Evolutionary conservation across 1,140 invertebrate genomes (phyloP).

Genomic region (Nasonia longicornis): DNA sequence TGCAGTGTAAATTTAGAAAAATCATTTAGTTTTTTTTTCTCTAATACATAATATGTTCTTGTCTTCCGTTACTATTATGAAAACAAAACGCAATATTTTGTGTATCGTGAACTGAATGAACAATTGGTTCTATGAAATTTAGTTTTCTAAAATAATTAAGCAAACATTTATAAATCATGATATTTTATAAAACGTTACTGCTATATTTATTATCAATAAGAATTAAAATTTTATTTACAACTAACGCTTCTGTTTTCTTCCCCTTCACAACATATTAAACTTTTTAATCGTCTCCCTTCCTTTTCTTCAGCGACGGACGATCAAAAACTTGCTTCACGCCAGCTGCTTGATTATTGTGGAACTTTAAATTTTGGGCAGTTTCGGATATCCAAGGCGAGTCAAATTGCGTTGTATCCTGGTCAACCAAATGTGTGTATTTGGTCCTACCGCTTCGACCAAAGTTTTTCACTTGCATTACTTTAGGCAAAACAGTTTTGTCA

Average conservation of each 20-base stretch:
- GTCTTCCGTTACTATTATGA: no score
- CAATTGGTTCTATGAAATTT: no score
- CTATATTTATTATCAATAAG: background rate
- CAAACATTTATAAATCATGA: no score
- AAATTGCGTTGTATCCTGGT: conserved; percentile 98
- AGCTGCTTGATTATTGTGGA: conserved; percentile 90
- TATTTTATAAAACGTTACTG: background rate
- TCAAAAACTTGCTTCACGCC: conserved; percentile 97
- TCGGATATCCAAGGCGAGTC: conserved; percentile 97
- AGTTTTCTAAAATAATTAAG: no score
- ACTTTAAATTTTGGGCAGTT: conserved; percentile 90
- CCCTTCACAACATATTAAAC: background rate
- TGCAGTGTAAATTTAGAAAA: no score
- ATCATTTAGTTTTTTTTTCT: no score
- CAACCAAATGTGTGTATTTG: conserved; percentile 99
- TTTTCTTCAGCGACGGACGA: conserved; percentile 81
- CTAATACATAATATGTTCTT: no score
- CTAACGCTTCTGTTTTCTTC: background rate
- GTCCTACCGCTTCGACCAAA: conserved; percentile 98
- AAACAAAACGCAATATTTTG: no score
- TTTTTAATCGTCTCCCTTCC: conserved; percentile 69
- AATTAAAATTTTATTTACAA: background rate
- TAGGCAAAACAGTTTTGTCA: conserved; percentile 97
- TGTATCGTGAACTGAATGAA: no score
- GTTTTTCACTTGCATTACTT: conserved; percentile 99